Conservation (phyloP, 2,797 vertebrate genomes). For the Siniperca scherzeri region DNA sequence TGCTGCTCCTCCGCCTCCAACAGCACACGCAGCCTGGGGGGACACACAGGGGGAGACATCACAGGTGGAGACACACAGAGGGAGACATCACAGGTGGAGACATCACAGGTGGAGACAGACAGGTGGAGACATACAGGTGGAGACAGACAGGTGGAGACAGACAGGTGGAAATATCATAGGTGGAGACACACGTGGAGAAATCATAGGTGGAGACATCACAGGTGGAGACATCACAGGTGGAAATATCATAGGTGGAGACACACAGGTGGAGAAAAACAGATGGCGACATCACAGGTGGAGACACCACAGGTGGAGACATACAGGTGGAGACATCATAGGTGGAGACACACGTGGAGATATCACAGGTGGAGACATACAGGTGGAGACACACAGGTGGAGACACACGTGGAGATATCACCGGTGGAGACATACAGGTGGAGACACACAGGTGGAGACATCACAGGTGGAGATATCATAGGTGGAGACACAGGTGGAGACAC, state of each 20-base stretch:
- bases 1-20: slow-evolving; percentile 88
- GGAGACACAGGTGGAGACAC: not conserved
- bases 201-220: not conserved
- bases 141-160: not conserved
- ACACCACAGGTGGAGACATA: not conserved
- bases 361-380: not conserved
- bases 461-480: not conserved
- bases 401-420: not conserved
- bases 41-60: not conserved
- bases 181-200: not conserved
- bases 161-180: not conserved
- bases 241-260: not conserved
- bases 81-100: not conserved
- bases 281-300: not conserved
- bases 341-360: not conserved
- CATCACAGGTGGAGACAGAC: not conserved
- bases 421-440: no score
- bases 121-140: not conserved
- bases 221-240: not conserved
- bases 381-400: not conserved
- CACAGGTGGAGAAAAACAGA: no score
- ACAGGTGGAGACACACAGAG: not conserved
- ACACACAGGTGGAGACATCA: not conserved
- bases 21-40: slow-evolving; percentile 86
- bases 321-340: not conserved